Percentiles rank a stretch among this genome's conserved stretches.
These are phyloP conservation scores for Acrocephalus scirpaceus DNA, from an alignment of 2,797 vertebrate species.

Conservation along the genomic window DNA sequence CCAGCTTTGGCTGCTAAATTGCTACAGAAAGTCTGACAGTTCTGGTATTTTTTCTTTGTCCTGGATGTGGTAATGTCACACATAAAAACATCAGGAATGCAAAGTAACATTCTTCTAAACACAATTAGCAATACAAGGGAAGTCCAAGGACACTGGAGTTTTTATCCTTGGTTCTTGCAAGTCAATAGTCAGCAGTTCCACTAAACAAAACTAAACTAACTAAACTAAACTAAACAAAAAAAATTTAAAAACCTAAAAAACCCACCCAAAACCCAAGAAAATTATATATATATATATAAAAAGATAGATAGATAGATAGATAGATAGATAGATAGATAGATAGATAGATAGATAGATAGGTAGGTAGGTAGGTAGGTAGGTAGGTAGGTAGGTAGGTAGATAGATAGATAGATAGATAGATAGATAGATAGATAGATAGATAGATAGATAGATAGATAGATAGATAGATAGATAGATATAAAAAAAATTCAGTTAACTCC, in stretches of 20 bases:
- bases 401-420: no score
- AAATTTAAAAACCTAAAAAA: no score
- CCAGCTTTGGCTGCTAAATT: neutral
- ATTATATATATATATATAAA: neutral
- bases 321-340: no score
- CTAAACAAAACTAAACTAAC: neutral
- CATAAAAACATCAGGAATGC: neutral
- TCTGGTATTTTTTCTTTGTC: neutral
- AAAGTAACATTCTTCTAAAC: neutral
- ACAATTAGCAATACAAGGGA: neutral
- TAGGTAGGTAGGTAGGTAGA: no score
- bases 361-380: no score
- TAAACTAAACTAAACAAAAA: neutral
- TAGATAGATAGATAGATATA: no score
- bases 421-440: no score
- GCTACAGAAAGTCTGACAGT: neutral
- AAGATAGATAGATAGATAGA: no score
- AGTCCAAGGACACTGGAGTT: neutral
- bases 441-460: neutral
- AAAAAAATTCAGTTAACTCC: neutral
- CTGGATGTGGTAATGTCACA: neutral
- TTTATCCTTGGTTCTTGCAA: neutral
- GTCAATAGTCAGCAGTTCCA: neutral
- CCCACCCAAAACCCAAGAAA: neutral
- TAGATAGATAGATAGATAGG: no score